Evolutionary conservation across 1,140 invertebrate species (phyloP).

Genomic region (Hyles euphorbiae): DNA sequence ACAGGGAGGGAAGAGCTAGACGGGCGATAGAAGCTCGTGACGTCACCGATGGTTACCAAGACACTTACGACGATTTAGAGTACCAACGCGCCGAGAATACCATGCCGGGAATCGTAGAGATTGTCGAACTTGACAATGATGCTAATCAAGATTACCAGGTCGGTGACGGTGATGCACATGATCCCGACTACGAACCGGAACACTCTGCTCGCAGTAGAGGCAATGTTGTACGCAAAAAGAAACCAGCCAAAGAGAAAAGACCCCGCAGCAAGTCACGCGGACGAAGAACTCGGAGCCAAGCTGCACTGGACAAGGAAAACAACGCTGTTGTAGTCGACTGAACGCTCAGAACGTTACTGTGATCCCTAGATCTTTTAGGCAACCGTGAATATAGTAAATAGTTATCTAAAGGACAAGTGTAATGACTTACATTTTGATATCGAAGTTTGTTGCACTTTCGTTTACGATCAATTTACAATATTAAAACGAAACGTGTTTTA

Average conservation of each 20-base stretch:
- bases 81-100: constrained; percentile 38
- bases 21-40: constrained; percentile 41
- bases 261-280: constrained; percentile 56
- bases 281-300: constrained; percentile 54
- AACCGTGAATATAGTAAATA: too few species aligned
- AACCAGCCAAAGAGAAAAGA: constrained; percentile 51
- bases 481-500: too few species aligned
- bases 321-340: constrained; percentile 50
- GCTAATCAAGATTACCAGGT: constrained; percentile 15
- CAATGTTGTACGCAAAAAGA: constrained; percentile 55
- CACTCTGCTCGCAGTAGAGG: constrained; percentile 52
- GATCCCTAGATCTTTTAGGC: constrained; percentile 29
- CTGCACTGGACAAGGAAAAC: constrained; percentile 43
- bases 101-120: constrained; percentile 51
- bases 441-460: too few species aligned
- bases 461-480: too few species aligned
- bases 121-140: constrained; percentile 52
- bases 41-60: constrained; percentile 47
- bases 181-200: constrained; percentile 54
- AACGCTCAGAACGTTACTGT: constrained; percentile 40
- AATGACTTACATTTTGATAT: too few species aligned
- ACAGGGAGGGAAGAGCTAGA: constrained; percentile 26
- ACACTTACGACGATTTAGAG: constrained; percentile 49
- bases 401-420: too few species aligned
- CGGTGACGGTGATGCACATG: constrained; percentile 42